phyloP scores from a whole-genome alignment of 2,797 vertebrate genomes.

The Manis pentadactyla region DNA sequence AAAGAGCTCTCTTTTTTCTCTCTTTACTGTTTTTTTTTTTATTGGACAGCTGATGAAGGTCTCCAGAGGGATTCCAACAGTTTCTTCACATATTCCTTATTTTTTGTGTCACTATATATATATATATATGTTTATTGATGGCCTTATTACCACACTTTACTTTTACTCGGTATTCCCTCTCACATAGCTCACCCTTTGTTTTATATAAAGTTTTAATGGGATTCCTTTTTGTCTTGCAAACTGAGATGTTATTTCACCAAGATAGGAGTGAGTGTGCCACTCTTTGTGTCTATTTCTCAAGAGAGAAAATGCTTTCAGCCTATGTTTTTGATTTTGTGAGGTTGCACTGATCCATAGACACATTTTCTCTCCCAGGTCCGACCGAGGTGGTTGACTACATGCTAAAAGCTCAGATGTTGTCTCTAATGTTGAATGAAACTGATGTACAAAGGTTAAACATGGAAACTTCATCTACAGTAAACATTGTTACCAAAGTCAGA shows the following conservation, averaged over 20 bases:
- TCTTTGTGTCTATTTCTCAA: background rate
- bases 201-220: background rate
- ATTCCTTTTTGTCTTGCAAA: conserved; percentile 46
- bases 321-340: conserved; percentile 1
- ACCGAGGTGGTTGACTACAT: background rate
- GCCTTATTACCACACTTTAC: background rate
- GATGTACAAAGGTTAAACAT: background rate
- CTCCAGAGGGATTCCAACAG: conserved; percentile 29
- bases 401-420: background rate
- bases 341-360: background rate
- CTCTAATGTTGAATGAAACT: background rate
- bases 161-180: conserved; percentile 55
- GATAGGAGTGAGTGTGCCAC: background rate
- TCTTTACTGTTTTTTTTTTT: conserved; percentile 61
- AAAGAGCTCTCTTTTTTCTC: background rate
- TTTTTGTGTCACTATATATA: background rate
- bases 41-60: background rate
- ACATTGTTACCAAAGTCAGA: conserved; percentile 43
- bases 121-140: conserved; percentile 41
- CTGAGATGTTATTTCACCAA: background rate
- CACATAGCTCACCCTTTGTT: conserved; percentile 19
- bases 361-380: background rate
- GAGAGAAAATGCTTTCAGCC: background rate
- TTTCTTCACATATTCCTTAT: conserved; percentile 59
- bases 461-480: background rate